Evolutionary conservation across 2,113 vertebrate species (phyloP), one percentile per base, ranked within the genome.

Genomic region (Pogonocichla stellata): DNA sequence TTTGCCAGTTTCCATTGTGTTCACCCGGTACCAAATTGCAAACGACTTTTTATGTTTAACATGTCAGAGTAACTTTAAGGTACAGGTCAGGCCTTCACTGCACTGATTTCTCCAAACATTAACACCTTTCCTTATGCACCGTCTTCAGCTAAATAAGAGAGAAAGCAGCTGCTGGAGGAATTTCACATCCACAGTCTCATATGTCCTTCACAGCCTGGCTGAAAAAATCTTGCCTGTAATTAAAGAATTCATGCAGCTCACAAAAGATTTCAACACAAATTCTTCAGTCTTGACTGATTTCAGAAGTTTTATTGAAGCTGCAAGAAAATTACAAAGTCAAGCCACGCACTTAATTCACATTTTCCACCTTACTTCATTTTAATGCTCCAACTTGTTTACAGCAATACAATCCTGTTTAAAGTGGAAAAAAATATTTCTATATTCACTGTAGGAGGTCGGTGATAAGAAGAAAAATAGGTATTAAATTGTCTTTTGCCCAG

Each of bases 351-450:
- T 81, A 93, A 90, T 70, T 86, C 64, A 65, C 33, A 60, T 83
- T 92, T 95, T 90, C 50, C 56, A 78, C 70, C 72, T 91, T 86
- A 25, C 40, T 91, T 90, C 42, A 80, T 92, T 88, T 94, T 88
- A 67, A 67, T 82, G 50, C 38, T 66, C 78, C 53, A 87, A 85
- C 60, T 86, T 88, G 60, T 97, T 93, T 96, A 85, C 75, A 86
- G 62, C 6, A 71, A 85, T 67, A 85, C 29, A 86, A 71, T 53
- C 54, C 47, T 86, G 51, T 78, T 84, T 83, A 65, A 79, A 73
- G 33, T 42, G 11, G 65, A n/a, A 69, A 90, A 94, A 92, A 84
- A 36, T 5, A 78, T 57, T 88, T 95, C 70, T 93, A n/a, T 72
- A 90, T 66, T 80, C 45, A 73, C 60, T 75, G 34, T 65, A 92